A percentile compares a stretch with the other conserved stretches of the same genome.
phyloP scores from a whole-genome alignment of 1,140 invertebrate genomes.

The Calosoma granatense region DNA sequence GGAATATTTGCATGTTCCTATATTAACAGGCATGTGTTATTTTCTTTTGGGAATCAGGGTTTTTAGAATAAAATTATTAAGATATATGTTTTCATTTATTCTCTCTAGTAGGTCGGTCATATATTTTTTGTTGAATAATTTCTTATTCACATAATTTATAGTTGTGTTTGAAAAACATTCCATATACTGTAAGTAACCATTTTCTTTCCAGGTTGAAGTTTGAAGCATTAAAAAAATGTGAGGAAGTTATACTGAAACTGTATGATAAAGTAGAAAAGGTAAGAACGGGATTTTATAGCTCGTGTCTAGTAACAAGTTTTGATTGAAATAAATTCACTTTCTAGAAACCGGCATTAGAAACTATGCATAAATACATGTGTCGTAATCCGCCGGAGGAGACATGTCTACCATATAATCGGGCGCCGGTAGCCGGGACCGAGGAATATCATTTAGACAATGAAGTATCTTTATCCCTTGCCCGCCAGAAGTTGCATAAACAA shows the following conservation, averaged over 20 bases:
- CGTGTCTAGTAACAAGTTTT: too few relatives aligned
- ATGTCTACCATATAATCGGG: background rate
- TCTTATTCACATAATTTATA: too few relatives aligned
- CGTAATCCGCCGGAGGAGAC: background rate
- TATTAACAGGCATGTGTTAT: too few relatives aligned
- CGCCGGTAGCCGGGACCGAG: background rate
- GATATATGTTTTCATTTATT: too few relatives aligned
- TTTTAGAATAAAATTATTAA: too few relatives aligned
- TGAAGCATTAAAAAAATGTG: conserved; percentile 51
- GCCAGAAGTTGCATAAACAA: background rate
- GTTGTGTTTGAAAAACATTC: too few relatives aligned
- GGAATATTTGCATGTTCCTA: too few relatives aligned
- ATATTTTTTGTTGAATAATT: too few relatives aligned
- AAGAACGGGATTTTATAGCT: conserved; percentile 29
- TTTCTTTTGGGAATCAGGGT: too few relatives aligned
- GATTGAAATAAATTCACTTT: too few relatives aligned
- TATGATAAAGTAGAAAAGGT: conserved; percentile 51
- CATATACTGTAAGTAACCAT: too few relatives aligned
- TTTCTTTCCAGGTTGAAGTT: conserved; percentile 48
- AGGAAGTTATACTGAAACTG: conserved; percentile 51
- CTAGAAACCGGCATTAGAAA: conserved; percentile 15
- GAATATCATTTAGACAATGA: background rate
- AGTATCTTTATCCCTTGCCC: background rate
- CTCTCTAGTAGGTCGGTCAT: too few relatives aligned
- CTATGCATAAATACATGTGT: background rate